These are phyloP conservation scores for Leptosomus discolor DNA, from an alignment of 2,113 vertebrate species.

Conservation along the genomic window DNA sequence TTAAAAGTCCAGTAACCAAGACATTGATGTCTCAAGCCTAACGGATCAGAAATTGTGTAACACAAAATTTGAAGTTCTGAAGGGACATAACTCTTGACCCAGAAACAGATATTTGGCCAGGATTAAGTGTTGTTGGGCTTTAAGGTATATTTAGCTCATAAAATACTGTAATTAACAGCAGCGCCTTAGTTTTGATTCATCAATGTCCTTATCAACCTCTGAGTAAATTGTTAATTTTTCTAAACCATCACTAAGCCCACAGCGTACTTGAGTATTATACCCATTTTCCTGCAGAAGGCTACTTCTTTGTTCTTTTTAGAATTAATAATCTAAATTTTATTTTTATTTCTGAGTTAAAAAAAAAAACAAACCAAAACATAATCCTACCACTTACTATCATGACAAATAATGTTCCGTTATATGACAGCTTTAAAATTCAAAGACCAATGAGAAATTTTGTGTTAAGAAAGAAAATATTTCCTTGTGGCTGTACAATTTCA, in stretches of 20 bases:
- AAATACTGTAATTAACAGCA: not conserved
- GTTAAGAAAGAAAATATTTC: not conserved
- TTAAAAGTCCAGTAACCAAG: not conserved
- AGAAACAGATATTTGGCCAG: not conserved
- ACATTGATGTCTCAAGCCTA: rapidly evolving
- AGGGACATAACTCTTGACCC: not conserved
- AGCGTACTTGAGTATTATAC: not conserved
- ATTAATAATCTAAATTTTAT: not conserved
- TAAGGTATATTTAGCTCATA: not conserved
- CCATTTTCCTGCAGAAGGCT: not conserved
- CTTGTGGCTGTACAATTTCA: not conserved
- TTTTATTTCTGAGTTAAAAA: not conserved
- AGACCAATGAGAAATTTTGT: not conserved
- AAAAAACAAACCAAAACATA: not conserved
- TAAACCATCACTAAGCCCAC: not conserved
- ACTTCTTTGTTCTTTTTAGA: not conserved
- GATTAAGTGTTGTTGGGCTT: not conserved
- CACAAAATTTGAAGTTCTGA: not conserved
- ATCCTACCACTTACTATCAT: not conserved
- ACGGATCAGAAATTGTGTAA: not conserved
- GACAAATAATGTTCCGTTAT: not conserved
- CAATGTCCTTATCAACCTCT: not conserved
- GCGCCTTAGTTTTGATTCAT: not conserved
- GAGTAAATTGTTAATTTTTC: not conserved
- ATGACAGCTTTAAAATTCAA: not conserved